Conservation (phyloP, 2,888 invertebrate species). For the Julus scanicus region DNA sequence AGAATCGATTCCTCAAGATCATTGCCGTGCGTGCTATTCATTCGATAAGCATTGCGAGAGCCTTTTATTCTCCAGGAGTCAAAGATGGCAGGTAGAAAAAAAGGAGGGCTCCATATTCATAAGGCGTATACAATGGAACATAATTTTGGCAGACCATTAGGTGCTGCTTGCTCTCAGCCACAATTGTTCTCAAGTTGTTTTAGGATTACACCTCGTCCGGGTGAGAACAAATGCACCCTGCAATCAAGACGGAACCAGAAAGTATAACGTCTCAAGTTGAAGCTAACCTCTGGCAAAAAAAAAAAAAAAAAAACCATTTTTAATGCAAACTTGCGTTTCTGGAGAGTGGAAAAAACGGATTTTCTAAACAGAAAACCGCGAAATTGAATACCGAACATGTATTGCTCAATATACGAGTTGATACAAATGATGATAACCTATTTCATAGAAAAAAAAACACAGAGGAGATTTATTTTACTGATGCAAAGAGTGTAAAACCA, state of each 20-base stretch:
- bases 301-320: no score
- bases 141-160: not conserved
- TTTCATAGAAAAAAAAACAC: not conserved
- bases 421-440: not conserved
- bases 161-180: conserved; percentile 19
- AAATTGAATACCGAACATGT: not conserved
- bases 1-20: conserved; percentile 15
- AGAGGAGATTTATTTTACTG: no score
- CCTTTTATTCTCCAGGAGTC: not conserved
- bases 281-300: not conserved
- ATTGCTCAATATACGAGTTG: not conserved
- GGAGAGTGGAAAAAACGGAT: not conserved
- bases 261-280: not conserved
- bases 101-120: conserved; percentile 27
- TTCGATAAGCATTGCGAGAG: conserved; percentile 1
- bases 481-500: no score
- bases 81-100: not conserved
- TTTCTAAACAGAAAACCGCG: not conserved
- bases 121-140: not conserved
- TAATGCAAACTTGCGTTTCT: not conserved
- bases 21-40: conserved; percentile 5
- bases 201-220: not conserved
- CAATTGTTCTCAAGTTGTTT: conserved; percentile 18
- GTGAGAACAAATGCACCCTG: not conserved
- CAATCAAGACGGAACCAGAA: not conserved